These are phyloP conservation scores for Psilanteris sp. DNA, from an alignment of 1,140 invertebrate species.

Conservation along the genomic window DNA sequence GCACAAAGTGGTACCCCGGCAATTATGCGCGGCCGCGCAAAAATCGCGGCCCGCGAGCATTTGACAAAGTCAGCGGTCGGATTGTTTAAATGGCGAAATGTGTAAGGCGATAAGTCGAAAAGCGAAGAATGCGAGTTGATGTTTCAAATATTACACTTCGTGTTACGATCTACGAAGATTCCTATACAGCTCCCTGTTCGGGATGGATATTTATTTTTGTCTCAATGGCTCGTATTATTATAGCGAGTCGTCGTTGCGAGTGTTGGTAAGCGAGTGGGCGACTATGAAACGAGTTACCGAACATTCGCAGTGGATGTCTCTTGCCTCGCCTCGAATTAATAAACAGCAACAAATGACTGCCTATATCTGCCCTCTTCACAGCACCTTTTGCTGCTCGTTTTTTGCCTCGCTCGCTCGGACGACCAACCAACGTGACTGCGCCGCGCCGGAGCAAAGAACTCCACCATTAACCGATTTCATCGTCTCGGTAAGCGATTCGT, in stretches of 20 bases:
- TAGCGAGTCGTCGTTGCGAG: conserved; percentile 61
- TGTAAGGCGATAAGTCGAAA: conserved; percentile 46
- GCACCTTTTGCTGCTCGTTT: conserved; percentile 58
- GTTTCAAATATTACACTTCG: conserved; percentile 60
- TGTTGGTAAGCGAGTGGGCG: conserved; percentile 71
- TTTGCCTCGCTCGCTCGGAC: conserved; percentile 32
- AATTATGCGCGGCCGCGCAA: conserved; percentile 1
- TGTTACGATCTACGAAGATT: conserved; percentile 58
- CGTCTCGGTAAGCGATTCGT: conserved; percentile 72
- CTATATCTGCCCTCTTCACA: conserved; percentile 73
- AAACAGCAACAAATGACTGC: conserved; percentile 78
- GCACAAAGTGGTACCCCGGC: background rate
- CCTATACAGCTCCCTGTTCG: conserved; percentile 54
- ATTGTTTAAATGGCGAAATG: conserved; percentile 50
- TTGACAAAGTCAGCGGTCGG: conserved; percentile 25
- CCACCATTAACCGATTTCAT: conserved; percentile 71
- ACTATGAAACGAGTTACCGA: conserved; percentile 73
- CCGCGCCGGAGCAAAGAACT: conserved; percentile 53
- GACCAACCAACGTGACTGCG: conserved; percentile 57
- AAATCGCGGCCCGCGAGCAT: conserved; percentile 1
- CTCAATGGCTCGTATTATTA: conserved; percentile 61
- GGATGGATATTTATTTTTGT: conserved; percentile 64
- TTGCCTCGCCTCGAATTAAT: conserved; percentile 78
- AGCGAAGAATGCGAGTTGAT: conserved; percentile 54
- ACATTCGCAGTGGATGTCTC: conserved; percentile 74